Evolutionary conservation across 2,797 vertebrate species (phyloP).

Genomic region (Catostomus latipinnis): DNA sequence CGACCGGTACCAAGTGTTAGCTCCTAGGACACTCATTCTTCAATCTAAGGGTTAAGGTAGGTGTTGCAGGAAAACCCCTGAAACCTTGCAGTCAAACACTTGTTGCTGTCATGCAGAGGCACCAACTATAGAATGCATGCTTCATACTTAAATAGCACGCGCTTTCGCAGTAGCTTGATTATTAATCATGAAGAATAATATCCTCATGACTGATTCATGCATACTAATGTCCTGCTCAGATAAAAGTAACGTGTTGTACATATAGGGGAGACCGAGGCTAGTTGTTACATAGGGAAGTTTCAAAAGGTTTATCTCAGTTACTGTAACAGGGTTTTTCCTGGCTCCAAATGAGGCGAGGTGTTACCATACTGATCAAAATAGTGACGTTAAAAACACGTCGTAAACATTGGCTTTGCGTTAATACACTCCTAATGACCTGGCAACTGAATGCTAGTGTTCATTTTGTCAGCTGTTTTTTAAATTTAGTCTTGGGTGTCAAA

Average conservation of each 20-base stretch:
- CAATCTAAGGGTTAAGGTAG: conserved; percentile 29
- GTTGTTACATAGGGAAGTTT: too few species aligned
- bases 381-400: too few species aligned
- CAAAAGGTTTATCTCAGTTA: neutral
- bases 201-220: neutral
- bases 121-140: neutral
- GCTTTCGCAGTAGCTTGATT: neutral
- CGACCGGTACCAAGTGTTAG: neutral
- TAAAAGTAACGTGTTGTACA: too few species aligned
- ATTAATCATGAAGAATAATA: neutral
- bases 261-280: too few species aligned
- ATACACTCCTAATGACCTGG: too few species aligned
- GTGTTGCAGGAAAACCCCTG: neutral
- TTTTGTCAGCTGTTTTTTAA: too few species aligned
- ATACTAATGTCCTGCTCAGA: neutral
- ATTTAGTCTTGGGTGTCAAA: too few species aligned
- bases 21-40: neutral
- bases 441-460: too few species aligned
- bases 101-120: neutral
- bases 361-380: too few species aligned
- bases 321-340: neutral
- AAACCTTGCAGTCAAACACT: neutral
- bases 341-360: too few species aligned
- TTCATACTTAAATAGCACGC: neutral
- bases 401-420: too few species aligned